Evolutionary conservation across 2,888 invertebrate species (phyloP).

Genomic region (Nezara viridula): DNA sequence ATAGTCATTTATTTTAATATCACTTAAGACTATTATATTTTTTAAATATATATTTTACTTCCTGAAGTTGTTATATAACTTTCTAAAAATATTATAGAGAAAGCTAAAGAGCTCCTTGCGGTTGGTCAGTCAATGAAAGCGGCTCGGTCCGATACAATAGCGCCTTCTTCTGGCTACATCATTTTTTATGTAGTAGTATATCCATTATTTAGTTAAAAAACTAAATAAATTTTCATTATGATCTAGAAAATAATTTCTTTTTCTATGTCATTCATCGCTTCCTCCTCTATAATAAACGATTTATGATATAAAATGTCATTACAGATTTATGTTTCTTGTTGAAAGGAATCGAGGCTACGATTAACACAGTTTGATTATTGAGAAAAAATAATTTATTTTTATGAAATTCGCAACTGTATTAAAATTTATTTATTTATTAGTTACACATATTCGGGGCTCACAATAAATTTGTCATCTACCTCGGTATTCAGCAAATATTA

Average conservation of each 20-base stretch:
- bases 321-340: too few species aligned
- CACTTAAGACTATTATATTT: too few species aligned
- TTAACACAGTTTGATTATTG: too few species aligned
- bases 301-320: neutral
- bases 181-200: neutral
- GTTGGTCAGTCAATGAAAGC: slow-evolving; percentile 7
- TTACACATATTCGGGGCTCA: too few species aligned
- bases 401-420: too few species aligned
- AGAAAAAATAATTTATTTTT: too few species aligned
- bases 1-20: too few species aligned
- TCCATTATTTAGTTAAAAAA: neutral
- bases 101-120: neutral
- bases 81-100: slow-evolving; percentile 20
- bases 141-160: neutral
- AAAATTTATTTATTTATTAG: too few species aligned
- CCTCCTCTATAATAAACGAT: neutral
- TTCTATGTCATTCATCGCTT: neutral
- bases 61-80: neutral
- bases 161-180: neutral
- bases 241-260: neutral
- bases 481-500: too few species aligned
- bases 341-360: too few species aligned
- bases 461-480: too few species aligned
- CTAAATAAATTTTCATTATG: neutral
- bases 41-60: neutral